Conservation (phyloP, 2,113 vertebrate genomes). For the Toxotes jaculatrix region DNA sequence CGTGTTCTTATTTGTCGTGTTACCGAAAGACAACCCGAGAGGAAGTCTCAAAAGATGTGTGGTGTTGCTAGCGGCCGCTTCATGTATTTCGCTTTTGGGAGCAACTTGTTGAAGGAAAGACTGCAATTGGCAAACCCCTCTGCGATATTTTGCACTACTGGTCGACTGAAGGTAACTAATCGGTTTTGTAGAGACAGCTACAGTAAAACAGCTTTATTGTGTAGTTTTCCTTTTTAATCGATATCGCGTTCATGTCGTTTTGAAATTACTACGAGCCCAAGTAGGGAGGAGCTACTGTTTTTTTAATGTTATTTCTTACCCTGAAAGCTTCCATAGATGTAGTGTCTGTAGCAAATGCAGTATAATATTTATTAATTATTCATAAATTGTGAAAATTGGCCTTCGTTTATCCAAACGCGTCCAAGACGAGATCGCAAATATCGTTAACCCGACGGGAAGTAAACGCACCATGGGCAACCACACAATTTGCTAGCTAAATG, state of each 20-base stretch:
- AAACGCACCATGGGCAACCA: not conserved
- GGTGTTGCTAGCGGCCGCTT: conserved; percentile 30
- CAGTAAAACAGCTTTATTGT: not conserved
- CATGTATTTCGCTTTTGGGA: conserved; percentile 84
- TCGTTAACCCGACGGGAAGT: not conserved
- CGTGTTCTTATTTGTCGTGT: not conserved
- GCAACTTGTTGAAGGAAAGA: conserved; percentile 82
- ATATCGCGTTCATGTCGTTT: not conserved
- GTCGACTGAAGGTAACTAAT: conserved; percentile 75
- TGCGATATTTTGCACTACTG: conserved; percentile 69
- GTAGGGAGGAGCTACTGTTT: not conserved
- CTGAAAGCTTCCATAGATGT: not conserved
- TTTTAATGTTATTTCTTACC: not conserved
- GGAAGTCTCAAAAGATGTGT: conserved; percentile 51
- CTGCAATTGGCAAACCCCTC: conserved; percentile 78
- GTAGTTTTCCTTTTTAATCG: not conserved
- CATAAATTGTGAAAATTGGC: not conserved
- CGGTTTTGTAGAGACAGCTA: not conserved
- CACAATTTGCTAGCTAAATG: not conserved
- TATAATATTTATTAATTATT: not conserved
- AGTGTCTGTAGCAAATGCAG: not conserved
- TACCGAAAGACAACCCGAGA: too few relatives aligned
- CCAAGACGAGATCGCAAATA: too few relatives aligned
- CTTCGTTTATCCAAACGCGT: not conserved
- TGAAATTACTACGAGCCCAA: not conserved